Evolutionary conservation across 2,797 vertebrate genomes (phyloP).

Genomic region (Enteromius argenteus): DNA sequence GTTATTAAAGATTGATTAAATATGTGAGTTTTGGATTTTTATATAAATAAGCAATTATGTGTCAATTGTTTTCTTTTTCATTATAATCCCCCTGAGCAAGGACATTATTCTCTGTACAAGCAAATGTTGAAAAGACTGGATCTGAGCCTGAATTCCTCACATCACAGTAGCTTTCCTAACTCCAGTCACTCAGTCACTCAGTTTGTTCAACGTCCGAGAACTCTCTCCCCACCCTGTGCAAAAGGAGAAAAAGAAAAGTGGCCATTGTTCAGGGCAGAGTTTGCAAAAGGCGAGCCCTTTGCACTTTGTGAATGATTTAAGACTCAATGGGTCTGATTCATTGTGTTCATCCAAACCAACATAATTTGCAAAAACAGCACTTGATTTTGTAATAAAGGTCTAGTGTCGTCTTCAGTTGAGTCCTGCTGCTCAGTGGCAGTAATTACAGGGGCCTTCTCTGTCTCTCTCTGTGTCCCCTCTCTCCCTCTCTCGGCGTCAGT

Average conservation of each 20-base stretch:
- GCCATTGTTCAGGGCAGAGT: conserved; percentile 51
- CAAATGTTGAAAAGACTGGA: conserved; percentile 10
- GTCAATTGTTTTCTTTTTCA: conserved; percentile 5
- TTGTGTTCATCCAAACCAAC: conserved; percentile 78
- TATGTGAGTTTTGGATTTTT: not conserved
- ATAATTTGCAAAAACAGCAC: conserved; percentile 83
- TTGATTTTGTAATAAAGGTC: conserved; percentile 81
- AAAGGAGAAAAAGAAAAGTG: conserved; percentile 39
- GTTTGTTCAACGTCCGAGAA: conserved; percentile 27
- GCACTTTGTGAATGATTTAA: conserved; percentile 74
- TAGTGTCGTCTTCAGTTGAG: conserved; percentile 81
- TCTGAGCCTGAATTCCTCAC: conserved; percentile 22
- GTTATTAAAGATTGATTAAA: not conserved
- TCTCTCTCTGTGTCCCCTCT: conserved; percentile 6
- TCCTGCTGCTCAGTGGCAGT: conserved; percentile 75
- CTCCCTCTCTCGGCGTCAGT: conserved; percentile 12
- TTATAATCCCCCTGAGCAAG: not conserved
- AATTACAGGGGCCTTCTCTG: conserved; percentile 73
- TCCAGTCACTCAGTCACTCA: conserved; percentile 7
- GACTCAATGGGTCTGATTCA: conserved; percentile 78
- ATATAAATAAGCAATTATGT: not conserved
- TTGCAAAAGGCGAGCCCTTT: conserved; percentile 56
- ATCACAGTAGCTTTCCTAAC: conserved; percentile 24
- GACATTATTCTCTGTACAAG: conserved; percentile 7
- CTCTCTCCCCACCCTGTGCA: conserved; percentile 11